Base-by-base conservation (phyloP, 1,140 invertebrate genomes). In the Fopius arisanus region DNA sequence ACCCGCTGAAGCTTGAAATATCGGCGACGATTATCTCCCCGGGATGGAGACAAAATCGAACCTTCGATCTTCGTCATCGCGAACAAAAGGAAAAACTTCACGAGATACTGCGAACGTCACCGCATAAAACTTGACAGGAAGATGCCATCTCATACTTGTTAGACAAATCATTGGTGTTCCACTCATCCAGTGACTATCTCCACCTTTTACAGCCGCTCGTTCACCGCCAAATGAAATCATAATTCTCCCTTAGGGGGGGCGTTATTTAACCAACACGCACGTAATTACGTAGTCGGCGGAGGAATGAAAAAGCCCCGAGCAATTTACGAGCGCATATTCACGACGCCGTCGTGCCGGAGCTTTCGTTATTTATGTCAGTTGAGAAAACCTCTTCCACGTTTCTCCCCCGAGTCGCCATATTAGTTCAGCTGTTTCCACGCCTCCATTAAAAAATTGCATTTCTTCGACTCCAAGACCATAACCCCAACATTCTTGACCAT, bases 221-320 rank as follows among this genome's bases (percentile, higher is more conserved):
- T 59, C 23, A 23, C 54, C 29, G 68, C 73, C 69, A 77, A 77
- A 77, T 77, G 73, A 77, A 77, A 77, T 74, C 72, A 77, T 77
- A 74, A 77, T 77, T 77, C 69, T 77, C 73, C 63, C 69, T 77
- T 74, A 77, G 73, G 73, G 66, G 70, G 71, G 70, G 71, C 67
- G 67, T 76, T 73, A 76, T 76, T 76, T 76, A 76, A 68, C 71
- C 67, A 48, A 67, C 75, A 76, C 72, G 72, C 75, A 76, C 72
- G 75, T 76, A 76, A 76, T 76, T 76, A 73, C 75, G 67, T 59
- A 59, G 66, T 73, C 54, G 33, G 21, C 31, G 26, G 23, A 21
- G 31, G 72, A 73, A 76, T 76, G 72, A 73, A 73, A 76, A 76
- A 76, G 54, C 71, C 71, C 21, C 37, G 28, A 29, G 16, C 23